phyloP scores from a whole-genome alignment of 2,113 vertebrate species.

The Lepus timidus region DNA sequence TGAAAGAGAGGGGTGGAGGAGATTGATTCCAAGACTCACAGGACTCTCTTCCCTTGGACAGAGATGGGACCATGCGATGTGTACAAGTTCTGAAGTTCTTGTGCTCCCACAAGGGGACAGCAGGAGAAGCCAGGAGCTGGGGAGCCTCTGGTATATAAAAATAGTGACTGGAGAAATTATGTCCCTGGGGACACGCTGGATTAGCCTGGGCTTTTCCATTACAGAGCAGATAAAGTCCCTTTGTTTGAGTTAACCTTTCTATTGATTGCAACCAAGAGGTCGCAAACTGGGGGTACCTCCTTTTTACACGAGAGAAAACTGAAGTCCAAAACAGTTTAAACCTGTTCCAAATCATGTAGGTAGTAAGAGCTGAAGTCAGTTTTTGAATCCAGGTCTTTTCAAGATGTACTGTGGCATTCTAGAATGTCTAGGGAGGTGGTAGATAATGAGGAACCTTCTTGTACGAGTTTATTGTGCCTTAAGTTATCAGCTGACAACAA shows the following conservation, averaged over 20 bases:
- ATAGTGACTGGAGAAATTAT: neutral
- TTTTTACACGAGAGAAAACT: conserved; percentile 25
- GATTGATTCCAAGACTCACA: neutral
- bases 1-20: neutral
- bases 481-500: neutral
- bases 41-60: neutral
- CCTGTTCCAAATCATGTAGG: neutral
- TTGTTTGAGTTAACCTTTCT: conserved; percentile 18
- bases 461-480: neutral
- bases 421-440: neutral
- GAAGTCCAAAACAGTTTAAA: neutral
- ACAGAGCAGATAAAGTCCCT: neutral
- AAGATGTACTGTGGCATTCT: neutral
- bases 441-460: neutral
- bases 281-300: neutral
- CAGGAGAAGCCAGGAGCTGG: neutral
- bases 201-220: neutral
- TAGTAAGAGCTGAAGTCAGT: neutral
- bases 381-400: neutral
- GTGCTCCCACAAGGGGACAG: neutral
- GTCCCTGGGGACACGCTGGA: neutral
- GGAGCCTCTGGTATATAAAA: neutral
- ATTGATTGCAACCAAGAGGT: neutral
- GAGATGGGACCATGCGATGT: neutral
- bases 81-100: neutral